Percentiles rank a stretch among this genome's conserved stretches.
These are phyloP conservation scores for Macquaria ambigua DNA, from an alignment of 2,113 vertebrate species.

Conservation along the genomic window DNA sequence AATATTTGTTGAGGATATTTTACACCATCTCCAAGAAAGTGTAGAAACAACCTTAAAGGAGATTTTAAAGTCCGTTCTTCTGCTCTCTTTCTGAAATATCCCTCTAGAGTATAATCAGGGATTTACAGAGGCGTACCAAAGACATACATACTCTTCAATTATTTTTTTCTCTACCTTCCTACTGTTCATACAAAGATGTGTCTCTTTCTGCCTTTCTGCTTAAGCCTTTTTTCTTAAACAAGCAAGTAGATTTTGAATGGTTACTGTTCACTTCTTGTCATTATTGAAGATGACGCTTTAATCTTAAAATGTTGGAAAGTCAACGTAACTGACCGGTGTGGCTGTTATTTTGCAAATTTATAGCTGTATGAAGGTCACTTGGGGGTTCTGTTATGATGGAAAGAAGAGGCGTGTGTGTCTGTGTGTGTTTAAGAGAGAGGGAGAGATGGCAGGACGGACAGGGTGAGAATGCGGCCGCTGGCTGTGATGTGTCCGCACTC, in stretches of 20 bases:
- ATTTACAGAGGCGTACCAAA: slow-evolving; percentile 37
- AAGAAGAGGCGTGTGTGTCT: slow-evolving; percentile 35
- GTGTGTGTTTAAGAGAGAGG: slow-evolving; percentile 30
- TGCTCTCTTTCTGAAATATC: slow-evolving; percentile 11
- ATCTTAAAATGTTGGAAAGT: neutral
- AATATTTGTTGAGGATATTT: slow-evolving; percentile 1
- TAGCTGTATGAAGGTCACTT: slow-evolving; percentile 8
- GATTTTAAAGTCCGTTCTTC: neutral
- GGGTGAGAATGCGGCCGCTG: slow-evolving; percentile 78
- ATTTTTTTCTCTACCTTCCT: neutral
- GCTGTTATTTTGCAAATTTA: slow-evolving; percentile 22
- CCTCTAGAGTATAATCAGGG: slow-evolving; percentile 33
- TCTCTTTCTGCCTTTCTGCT: neutral
- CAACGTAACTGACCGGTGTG: neutral
- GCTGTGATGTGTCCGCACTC: slow-evolving; percentile 81
- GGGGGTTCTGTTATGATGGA: slow-evolving; percentile 41
- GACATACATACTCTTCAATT: neutral
- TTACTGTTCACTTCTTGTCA: neutral
- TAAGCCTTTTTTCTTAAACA: neutral
- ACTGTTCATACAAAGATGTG: neutral
- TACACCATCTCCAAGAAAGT: neutral
- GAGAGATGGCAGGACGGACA: slow-evolving; percentile 60
- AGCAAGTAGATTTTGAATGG: neutral
- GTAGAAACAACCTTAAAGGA: neutral
- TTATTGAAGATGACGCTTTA: neutral